These are phyloP conservation scores for Hermaeophaga mercurialis DNA, from an alignment of 2,888 invertebrate genomes.

Conservation along the genomic window DNA sequence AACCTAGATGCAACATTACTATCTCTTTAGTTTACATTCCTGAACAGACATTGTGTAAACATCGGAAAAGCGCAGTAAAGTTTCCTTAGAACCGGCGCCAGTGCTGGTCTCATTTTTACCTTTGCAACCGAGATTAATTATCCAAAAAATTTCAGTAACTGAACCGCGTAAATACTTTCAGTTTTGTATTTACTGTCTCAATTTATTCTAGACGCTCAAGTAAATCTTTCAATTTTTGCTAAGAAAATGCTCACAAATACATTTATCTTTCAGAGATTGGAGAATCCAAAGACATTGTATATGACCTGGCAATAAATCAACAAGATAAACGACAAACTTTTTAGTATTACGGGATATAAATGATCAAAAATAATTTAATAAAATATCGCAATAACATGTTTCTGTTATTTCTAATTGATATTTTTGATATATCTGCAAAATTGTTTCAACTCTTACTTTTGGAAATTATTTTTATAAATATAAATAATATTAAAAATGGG, in stretches of 20 bases:
- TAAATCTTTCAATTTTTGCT: constrained; percentile 13
- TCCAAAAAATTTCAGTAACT: not conserved
- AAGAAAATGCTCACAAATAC: constrained; percentile 19
- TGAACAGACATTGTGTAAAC: no score
- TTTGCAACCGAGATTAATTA: not conserved
- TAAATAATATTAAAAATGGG: no score
- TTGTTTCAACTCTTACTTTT: no score
- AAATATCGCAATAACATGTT: no score
- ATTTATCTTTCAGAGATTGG: constrained; percentile 17
- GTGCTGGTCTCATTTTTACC: not conserved
- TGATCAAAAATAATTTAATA: no score
- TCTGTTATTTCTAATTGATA: no score
- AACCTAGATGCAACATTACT: no score
- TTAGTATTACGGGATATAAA: constrained; percentile 3
- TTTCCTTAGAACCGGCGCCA: no score
- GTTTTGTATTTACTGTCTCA: not conserved
- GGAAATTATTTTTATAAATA: no score
- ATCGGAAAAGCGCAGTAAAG: no score
- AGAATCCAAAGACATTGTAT: not conserved
- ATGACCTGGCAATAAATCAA: constrained; percentile 13
- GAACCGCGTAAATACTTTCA: constrained; percentile 12
- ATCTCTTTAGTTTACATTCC: no score
- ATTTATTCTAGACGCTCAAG: not conserved
- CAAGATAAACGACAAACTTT: constrained; percentile 14
- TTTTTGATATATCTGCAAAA: no score